Evolutionary conservation across 2,797 vertebrate genomes (phyloP), one percentile per base, ranked within the genome.

Genomic region (Avahi laniger): DNA sequence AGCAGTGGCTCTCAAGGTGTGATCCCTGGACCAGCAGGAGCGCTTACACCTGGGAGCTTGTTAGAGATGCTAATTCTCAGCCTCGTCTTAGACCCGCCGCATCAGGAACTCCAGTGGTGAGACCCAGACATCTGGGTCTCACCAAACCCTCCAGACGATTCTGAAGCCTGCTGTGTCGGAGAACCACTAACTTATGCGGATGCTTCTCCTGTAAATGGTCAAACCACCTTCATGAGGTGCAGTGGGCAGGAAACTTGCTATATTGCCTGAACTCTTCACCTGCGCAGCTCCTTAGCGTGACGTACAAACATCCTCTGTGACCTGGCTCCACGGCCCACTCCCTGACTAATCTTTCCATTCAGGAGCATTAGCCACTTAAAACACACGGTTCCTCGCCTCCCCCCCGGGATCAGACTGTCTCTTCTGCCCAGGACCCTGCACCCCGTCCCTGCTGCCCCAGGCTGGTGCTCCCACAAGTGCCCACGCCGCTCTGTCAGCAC

Each of bases 101-200:
- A 4, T 50, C 46, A 54, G 73, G 30, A 54, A 20, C 54, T 63
- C 35, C 3, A 17, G 50, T 5, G 7, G 22, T 3, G 18, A 10
- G 76, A 6, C 1, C 9, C 41, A 33, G 46, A 35, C n/a, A 6
- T 18, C 33, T 57, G 33, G 22, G 28, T 24, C 41, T 82, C 26
- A 30, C 17, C 10, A 46, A 48, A 33, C 26, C 48, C 35, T 43
- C 79, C 48, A n/a, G 84, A 20, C 28, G 84, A 67, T 50, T 52
- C 48, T 50, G 65, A 59, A 22, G 6, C 20, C 4, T 0, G 15
- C 28, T 15, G 18, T 6, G n/a, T 10, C 13, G 2, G 61, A 69
- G 35, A 84, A 38, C 18, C 26, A 7, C 7, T 0, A 0, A 59
- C 13, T 73, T 9, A n/a, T 0, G 20, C 9, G 35, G 38, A 15